A percentile compares a stretch with the other conserved stretches of the same genome.
Conservation (phyloP, 2,797 vertebrate genomes). For the Hozukius guyotensis region DNA sequence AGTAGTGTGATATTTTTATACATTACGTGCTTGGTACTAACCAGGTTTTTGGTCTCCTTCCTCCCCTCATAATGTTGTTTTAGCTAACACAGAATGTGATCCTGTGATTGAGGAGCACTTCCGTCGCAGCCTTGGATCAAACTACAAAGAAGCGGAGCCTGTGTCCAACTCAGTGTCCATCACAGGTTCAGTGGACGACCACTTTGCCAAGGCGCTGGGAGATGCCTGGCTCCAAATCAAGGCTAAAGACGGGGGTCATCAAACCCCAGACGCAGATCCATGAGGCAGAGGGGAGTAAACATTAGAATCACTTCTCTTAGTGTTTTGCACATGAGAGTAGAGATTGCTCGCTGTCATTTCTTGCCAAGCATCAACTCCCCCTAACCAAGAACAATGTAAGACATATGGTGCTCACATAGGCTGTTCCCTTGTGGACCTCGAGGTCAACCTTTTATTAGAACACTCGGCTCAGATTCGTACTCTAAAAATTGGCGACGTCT, state of each 20-base stretch:
- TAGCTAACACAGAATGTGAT: constrained; percentile 88
- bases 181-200: constrained; percentile 96
- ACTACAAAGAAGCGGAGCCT: constrained; percentile 93
- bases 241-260: constrained; percentile 86
- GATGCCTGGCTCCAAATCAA: constrained; percentile 98
- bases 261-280: constrained; percentile 84
- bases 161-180: constrained; percentile 94
- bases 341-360: constrained; percentile 40
- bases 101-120: constrained; percentile 99
- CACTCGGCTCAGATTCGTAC: constrained; percentile 42
- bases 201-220: constrained; percentile 97
- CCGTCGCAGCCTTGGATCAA: constrained; percentile 95
- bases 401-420: constrained; percentile 50
- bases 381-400: constrained; percentile 70
- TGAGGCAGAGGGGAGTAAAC: constrained; percentile 84
- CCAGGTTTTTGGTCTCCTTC: not conserved
- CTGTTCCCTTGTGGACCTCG: constrained; percentile 18
- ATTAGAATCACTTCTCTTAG: constrained; percentile 59
- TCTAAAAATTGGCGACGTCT: constrained; percentile 20
- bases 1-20: not conserved
- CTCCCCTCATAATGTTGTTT: not conserved
- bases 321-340: constrained; percentile 48
- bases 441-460: constrained; percentile 37
- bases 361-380: constrained; percentile 64
- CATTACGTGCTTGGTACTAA: constrained; percentile 4